phyloP scores from a whole-genome alignment of 2,797 vertebrate genomes.

The Sarcoramphus papa region DNA sequence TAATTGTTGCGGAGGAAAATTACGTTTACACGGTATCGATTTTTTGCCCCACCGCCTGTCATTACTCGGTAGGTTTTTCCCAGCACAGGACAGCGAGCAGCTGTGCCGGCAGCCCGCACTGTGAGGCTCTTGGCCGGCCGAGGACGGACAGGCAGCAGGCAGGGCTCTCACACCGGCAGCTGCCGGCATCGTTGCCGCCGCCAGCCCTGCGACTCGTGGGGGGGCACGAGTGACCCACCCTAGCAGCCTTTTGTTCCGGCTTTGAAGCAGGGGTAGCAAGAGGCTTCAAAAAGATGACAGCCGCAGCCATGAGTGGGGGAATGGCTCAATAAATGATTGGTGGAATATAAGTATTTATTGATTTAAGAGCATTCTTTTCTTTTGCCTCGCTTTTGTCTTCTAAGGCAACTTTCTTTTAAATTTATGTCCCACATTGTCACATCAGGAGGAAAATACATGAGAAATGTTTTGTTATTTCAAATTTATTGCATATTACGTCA shows the following conservation, averaged over 20 bases:
- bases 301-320: neutral
- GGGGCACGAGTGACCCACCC: neutral
- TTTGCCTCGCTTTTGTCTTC: constrained; percentile 55
- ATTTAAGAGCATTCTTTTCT: constrained; percentile 48
- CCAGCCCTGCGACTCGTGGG: neutral
- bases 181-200: neutral
- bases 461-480: constrained; percentile 68
- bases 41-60: constrained; percentile 28
- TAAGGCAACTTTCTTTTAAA: constrained; percentile 63
- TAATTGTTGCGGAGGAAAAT: neutral
- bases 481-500: constrained; percentile 71
- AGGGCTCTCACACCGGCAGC: neutral
- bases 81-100: constrained; percentile 9
- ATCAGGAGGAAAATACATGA: constrained; percentile 67
- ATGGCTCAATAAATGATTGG: constrained; percentile 7
- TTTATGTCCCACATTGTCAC: constrained; percentile 65
- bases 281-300: neutral
- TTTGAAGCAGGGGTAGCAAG: neutral
- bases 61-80: constrained; percentile 30
- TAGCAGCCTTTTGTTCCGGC: neutral
- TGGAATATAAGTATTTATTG: constrained; percentile 31
- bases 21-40: constrained; percentile 24
- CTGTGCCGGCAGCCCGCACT: neutral
- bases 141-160: neutral
- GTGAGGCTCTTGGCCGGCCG: neutral